Base-by-base conservation (phyloP, 2,113 vertebrate species). In the Verasper variegatus region DNA sequence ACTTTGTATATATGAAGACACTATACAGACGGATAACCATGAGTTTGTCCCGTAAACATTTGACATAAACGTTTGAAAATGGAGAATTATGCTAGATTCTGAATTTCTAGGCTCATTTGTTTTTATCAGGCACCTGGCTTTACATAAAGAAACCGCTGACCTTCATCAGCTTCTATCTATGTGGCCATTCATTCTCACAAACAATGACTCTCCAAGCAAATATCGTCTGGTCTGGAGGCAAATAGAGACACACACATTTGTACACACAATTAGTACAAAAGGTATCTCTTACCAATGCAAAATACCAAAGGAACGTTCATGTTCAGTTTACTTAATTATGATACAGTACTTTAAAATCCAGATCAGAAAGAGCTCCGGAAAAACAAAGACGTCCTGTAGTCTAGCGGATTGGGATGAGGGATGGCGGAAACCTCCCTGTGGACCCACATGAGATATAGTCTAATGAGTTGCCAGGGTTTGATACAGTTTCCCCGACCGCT, bases 401-500 rank as follows among this genome's bases (percentile, higher is more conserved):
- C 49, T 27, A 23, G 11, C 7, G 60, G 23, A 63, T 11, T 31
- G 71, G 23, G 55, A 72, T 60, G 42, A 69, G 37, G 42, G 70
- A 78, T 24, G 37, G 68, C 7, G 57, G 18, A 40, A 0, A 21
- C 47, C 55, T 83, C 83, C 82, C 74, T 5, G 12, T 18, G 59
- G 83, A 77, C 56, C 23, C 66, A 80, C 72, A 76, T 78, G 78
- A 86, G 80, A 86, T 76, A 83, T 78, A 76, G 58, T 73, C 57
- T 82, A 73, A 87, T 86, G 83, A 84, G 76, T 84, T 71, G 81
- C 78, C 83, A 73, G 74, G 78, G 76, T 84, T 90, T 87, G 88
- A 84, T 91, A 82, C 78, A 86, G 81, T 90, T 80, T 86, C 74
- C 75, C 66, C 78, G 66, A 83, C 79, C 68, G 73, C 71, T 71